Conservation (phyloP, 2,888 invertebrate genomes). For the Cheilosia soror region DNA sequence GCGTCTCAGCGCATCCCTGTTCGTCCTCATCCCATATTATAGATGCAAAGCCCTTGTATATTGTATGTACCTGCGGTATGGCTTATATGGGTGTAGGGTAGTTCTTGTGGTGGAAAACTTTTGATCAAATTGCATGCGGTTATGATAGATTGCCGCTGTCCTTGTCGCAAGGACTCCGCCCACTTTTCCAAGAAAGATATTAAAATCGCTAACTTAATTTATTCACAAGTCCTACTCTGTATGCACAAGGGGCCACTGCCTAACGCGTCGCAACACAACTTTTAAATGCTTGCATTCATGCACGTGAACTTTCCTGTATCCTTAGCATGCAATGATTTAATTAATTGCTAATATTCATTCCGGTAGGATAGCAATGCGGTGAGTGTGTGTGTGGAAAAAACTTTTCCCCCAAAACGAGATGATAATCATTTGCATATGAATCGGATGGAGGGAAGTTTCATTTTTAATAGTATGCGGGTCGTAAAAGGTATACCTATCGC, state of each 20-base stretch:
- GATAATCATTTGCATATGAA: slow-evolving; percentile 64
- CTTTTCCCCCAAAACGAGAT: slow-evolving; percentile 1
- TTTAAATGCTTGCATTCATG: slow-evolving; percentile 54
- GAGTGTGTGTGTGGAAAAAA: not conserved
- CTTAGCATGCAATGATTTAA: slow-evolving; percentile 52
- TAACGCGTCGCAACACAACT: slow-evolving; percentile 15
- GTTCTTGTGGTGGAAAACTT: not conserved
- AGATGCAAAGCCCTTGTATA: not conserved
- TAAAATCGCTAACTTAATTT: slow-evolving; percentile 38
- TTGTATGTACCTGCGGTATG: not conserved
- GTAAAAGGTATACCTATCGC: not conserved
- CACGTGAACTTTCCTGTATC: slow-evolving; percentile 55
- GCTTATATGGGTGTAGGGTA: too few relatives aligned
- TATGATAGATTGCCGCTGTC: slow-evolving; percentile 19
- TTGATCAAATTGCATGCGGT: slow-evolving; percentile 32
- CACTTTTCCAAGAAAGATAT: slow-evolving; percentile 3
- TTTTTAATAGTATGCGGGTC: slow-evolving; percentile 9
- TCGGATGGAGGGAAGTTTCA: slow-evolving; percentile 21
- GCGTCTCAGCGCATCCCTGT: not conserved
- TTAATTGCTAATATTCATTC: slow-evolving; percentile 61
- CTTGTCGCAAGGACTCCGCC: not conserved
- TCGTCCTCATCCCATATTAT: slow-evolving; percentile 7
- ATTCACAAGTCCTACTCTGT: slow-evolving; percentile 18
- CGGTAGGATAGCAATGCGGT: not conserved
- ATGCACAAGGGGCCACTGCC: not conserved